phyloP scores from a whole-genome alignment of 2,797 vertebrate species.

The Silurus aristotelis region DNA sequence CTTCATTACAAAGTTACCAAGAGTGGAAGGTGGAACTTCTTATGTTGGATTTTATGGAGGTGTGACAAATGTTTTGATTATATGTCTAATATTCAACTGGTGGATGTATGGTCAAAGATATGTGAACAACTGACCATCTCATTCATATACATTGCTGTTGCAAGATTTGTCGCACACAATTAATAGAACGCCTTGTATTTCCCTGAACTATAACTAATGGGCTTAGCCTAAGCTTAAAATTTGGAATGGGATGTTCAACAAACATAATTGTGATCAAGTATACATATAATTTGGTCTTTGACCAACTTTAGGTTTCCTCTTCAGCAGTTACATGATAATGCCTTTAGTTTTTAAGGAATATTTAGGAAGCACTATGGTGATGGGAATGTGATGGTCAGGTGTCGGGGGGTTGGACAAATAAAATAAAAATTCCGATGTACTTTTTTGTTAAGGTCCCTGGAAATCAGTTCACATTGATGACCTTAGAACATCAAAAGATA shows the following conservation, averaged over 20 bases:
- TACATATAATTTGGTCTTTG: background rate
- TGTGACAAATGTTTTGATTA: constrained; percentile 55
- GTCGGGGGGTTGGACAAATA: background rate
- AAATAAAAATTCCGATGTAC: background rate
- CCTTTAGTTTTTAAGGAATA: background rate
- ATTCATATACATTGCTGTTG: background rate
- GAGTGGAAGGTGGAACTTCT: constrained; percentile 83
- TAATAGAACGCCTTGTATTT: background rate
- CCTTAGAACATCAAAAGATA: constrained; percentile 83
- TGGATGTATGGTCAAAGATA: background rate
- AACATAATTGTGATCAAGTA: background rate
- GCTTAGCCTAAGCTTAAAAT: no score
- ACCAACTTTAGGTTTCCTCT: background rate
- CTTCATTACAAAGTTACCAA: constrained; percentile 89
- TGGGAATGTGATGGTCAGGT: background rate
- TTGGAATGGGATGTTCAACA: background rate
- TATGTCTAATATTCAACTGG: background rate
- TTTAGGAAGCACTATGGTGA: no score
- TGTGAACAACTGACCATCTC: background rate
- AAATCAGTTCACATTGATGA: constrained; percentile 92
- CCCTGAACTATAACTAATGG: background rate
- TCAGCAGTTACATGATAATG: background rate
- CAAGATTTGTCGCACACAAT: background rate
- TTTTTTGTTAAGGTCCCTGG: constrained; percentile 81
- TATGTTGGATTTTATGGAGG: constrained; percentile 94